Conservation (phyloP, 64 coral and sea anemone genomes). For the Hydrozoanthus tunicans region DNA sequence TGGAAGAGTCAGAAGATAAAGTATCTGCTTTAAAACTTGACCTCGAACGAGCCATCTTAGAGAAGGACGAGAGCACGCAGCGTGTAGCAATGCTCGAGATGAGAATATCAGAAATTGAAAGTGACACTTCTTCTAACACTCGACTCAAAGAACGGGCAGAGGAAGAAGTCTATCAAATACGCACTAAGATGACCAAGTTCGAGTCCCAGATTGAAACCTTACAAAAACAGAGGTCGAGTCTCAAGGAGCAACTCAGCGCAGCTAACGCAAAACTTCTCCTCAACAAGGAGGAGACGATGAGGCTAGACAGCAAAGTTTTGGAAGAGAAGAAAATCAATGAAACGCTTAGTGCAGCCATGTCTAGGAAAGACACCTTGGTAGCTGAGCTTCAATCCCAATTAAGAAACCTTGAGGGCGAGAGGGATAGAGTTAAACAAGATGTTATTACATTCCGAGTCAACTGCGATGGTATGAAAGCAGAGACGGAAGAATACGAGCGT, state of each 20-base stretch:
- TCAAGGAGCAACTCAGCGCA: conserved; percentile 57
- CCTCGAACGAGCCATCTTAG: conserved; percentile 54
- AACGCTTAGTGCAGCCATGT: conserved; percentile 51
- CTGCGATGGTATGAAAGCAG: conserved; percentile 64
- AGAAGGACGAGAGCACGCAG: conserved; percentile 53
- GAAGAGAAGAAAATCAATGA: conserved; percentile 81
- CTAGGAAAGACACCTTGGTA: conserved; percentile 56
- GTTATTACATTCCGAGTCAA: conserved; percentile 48
- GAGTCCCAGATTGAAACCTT: conserved; percentile 67
- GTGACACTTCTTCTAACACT: conserved; percentile 42
- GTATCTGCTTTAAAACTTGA: conserved; percentile 60
- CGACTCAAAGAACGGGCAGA: conserved; percentile 64
- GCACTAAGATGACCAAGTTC: conserved; percentile 59
- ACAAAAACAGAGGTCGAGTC: conserved; percentile 51
- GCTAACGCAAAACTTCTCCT: conserved; percentile 44
- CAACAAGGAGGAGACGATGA: conserved; percentile 70
- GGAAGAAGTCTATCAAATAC: conserved; percentile 41
- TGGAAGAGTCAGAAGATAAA: conserved; percentile 65
- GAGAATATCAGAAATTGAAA: conserved; percentile 58
- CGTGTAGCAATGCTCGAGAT: conserved; percentile 48
- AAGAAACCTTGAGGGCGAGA: conserved; percentile 53
- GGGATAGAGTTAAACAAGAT: conserved; percentile 49
- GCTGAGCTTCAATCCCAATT: conserved; percentile 51
- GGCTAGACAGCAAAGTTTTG: conserved; percentile 54
- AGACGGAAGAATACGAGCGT: conserved; percentile 60